A percentile compares a stretch with the other conserved stretches of the same genome.
phyloP scores from a whole-genome alignment of 2,113 vertebrate species.

The Rhombomys opimus region DNA sequence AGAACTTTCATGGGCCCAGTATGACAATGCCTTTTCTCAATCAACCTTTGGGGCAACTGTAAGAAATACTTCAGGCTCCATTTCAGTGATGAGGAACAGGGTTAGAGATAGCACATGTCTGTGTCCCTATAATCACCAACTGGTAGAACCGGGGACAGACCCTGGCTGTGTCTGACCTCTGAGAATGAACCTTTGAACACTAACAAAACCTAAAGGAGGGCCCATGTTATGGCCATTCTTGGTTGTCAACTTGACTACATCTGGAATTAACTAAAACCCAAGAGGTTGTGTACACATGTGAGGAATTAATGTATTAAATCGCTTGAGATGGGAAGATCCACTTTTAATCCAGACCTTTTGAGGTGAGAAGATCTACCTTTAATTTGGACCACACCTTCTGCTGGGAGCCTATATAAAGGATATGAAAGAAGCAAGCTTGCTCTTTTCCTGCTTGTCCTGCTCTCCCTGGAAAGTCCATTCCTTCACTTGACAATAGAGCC shows the following conservation, averaged over 20 bases:
- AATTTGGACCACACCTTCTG: not conserved
- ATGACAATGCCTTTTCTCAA: not conserved
- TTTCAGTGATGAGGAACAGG: not conserved
- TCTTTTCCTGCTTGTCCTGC: not conserved
- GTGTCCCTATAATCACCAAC: not conserved
- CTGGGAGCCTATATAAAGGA: not conserved
- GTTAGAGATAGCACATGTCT: not conserved
- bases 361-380: not conserved
- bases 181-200: not conserved
- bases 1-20: not conserved
- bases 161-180: not conserved
- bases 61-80: not conserved
- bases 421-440: not conserved
- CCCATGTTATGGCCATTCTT: not conserved
- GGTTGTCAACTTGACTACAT: not conserved
- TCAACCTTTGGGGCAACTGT: not conserved
- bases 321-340: not conserved
- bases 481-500: not conserved
- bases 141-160: not conserved
- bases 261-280: not conserved
- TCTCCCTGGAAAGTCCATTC: not conserved
- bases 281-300: not conserved
- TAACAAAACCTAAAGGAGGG: not conserved
- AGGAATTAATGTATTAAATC: not conserved
- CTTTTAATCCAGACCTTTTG: not conserved